phyloP scores from a whole-genome alignment of 2,797 vertebrate genomes.

The Catamblyrhynchus diadema region DNA sequence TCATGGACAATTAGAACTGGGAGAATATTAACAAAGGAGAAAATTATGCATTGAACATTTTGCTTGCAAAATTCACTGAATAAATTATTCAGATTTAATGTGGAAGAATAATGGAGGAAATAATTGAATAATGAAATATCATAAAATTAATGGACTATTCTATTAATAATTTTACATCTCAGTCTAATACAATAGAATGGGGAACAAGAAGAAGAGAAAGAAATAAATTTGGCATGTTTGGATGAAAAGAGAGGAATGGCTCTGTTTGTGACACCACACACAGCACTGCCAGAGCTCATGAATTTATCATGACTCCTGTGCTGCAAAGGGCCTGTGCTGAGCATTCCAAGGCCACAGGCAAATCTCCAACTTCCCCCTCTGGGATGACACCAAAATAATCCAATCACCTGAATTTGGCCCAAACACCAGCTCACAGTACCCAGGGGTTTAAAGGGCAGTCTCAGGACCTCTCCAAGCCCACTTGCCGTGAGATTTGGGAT shows the following conservation, averaged over 20 bases:
- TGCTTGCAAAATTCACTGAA: constrained; percentile 70
- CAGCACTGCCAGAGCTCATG: neutral
- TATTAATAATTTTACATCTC: constrained; percentile 52
- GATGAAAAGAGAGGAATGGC: neutral
- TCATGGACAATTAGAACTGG: constrained; percentile 45
- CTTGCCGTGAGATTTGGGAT: neutral
- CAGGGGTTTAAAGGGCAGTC: neutral
- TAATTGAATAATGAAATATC: constrained; percentile 67
- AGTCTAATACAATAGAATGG: neutral
- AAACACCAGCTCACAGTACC: accelerated
- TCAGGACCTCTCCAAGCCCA: neutral
- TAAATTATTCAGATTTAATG: constrained; percentile 66
- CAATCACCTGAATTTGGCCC: neutral
- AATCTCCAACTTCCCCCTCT: neutral
- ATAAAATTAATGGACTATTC: constrained; percentile 50
- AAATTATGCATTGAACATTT: constrained; percentile 60
- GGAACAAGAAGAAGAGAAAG: neutral
- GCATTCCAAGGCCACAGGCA: neutral
- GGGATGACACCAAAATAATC: neutral
- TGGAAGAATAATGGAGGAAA: constrained; percentile 64
- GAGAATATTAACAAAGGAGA: constrained; percentile 62
- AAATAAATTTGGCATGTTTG: neutral
- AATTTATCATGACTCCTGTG: neutral
- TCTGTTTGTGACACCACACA: neutral
- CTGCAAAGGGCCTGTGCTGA: neutral